These are phyloP conservation scores for Phymastichus coffea DNA, from an alignment of 1,140 invertebrate species.

Conservation along the genomic window DNA sequence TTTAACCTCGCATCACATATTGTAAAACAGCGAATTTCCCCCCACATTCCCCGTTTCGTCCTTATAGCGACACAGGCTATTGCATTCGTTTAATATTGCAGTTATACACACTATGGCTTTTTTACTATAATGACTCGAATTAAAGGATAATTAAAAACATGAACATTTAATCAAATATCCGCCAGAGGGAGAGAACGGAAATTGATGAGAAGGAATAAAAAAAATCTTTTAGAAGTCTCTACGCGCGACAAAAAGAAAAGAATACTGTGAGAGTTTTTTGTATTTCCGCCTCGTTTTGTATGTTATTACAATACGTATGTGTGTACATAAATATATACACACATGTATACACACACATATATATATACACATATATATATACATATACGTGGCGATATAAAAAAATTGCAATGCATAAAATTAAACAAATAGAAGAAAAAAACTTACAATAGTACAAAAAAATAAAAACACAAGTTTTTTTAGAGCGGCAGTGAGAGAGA, in stretches of 20 bases:
- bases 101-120: constrained; percentile 36
- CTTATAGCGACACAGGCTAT: constrained; percentile 36
- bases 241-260: constrained; percentile 17
- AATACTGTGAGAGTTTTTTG: too few species aligned
- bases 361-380: constrained; percentile 23
- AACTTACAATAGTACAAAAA: constrained; percentile 17
- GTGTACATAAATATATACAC: too few species aligned
- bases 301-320: too few species aligned
- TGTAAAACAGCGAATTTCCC: constrained; percentile 20
- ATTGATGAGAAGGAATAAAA: background rate
- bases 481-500: constrained; percentile 3
- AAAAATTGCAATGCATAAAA: constrained; percentile 20
- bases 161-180: constrained; percentile 17
- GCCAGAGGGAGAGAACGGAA: constrained; percentile 24
- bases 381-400: constrained; percentile 17
- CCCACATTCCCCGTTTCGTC: constrained; percentile 5
- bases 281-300: too few species aligned
- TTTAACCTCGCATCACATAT: constrained; percentile 9
- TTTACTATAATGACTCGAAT: too few species aligned
- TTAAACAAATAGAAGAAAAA: constrained; percentile 20
- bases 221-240: too few species aligned
- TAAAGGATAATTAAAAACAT: too few species aligned
- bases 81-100: constrained; percentile 48
- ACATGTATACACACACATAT: constrained; percentile 25
- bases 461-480: constrained; percentile 21